Evolutionary conservation across 2,113 vertebrate genomes (phyloP).

Genomic region (Mesembrinibis cayennensis): DNA sequence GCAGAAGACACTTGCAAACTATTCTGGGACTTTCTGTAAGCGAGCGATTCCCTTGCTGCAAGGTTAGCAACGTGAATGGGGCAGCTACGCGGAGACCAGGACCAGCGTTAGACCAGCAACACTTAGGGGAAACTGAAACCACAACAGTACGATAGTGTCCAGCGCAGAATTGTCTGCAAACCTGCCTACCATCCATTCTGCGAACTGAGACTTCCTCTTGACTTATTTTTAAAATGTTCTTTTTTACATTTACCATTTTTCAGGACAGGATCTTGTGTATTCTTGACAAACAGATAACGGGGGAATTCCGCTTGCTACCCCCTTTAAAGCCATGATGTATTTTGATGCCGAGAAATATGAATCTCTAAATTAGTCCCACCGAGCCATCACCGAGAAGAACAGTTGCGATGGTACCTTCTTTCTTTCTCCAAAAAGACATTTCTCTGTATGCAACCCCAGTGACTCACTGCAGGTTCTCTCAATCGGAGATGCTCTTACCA

Average conservation of each 20-base stretch:
- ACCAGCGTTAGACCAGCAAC: background rate
- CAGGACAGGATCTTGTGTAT: background rate
- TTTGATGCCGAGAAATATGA: background rate
- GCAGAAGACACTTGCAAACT: background rate
- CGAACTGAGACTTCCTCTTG: slow-evolving; percentile 17
- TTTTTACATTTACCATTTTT: background rate
- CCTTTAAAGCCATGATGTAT: background rate
- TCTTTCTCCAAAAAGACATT: background rate
- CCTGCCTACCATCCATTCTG: background rate
- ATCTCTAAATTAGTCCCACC: background rate
- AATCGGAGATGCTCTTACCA: background rate
- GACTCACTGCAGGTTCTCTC: background rate
- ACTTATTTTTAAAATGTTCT: background rate
- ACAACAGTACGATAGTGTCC: background rate
- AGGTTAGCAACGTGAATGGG: background rate
- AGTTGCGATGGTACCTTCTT: background rate
- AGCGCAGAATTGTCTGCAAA: background rate
- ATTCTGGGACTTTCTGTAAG: background rate
- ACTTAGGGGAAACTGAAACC: background rate
- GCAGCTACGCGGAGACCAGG: fast-evolving
- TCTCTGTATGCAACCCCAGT: background rate
- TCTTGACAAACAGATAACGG: background rate
- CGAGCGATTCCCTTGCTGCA: fast-evolving
- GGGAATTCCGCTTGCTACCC: background rate
- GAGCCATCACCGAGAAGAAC: background rate